Conservation (phyloP, 2,797 vertebrate genomes). For the Neostethus bicornis region DNA sequence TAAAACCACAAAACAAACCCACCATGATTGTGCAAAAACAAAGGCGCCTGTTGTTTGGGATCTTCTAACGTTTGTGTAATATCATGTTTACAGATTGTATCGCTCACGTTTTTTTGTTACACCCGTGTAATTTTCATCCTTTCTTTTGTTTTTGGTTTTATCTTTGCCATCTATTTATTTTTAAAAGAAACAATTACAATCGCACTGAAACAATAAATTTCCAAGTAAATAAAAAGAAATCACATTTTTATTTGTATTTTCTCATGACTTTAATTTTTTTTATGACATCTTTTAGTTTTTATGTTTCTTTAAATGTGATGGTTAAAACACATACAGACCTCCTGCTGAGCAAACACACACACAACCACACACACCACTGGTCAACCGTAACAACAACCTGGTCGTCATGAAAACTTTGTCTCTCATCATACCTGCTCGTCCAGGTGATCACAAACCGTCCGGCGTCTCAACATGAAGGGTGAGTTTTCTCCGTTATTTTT, state of each 20-base stretch:
- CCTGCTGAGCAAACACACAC: slow-evolving; percentile 13
- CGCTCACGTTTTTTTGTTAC: slow-evolving; percentile 77
- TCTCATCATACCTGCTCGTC: slow-evolving; percentile 49
- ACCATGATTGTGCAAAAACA: too few species aligned
- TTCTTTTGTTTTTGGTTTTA: slow-evolving; percentile 84
- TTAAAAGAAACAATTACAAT: slow-evolving; percentile 74
- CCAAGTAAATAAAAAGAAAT: slow-evolving; percentile 84
- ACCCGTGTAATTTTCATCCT: slow-evolving; percentile 83
- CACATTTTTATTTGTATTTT: slow-evolving; percentile 78
- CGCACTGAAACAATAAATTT: slow-evolving; percentile 91
- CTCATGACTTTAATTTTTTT: slow-evolving; percentile 60
- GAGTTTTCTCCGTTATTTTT: slow-evolving; percentile 20
- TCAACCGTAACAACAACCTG: slow-evolving; percentile 58
- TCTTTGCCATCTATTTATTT: slow-evolving; percentile 96
- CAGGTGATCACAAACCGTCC: slow-evolving; percentile 22
- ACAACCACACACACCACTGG: slow-evolving; percentile 24
- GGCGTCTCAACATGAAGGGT: slow-evolving; percentile 64
- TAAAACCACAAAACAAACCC: slow-evolving; percentile 40
- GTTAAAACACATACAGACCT: slow-evolving; percentile 17
- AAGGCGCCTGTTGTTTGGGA: too few species aligned
- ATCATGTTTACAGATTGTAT: slow-evolving; percentile 85
- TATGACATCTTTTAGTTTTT: slow-evolving; percentile 27
- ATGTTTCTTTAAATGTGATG: background rate
- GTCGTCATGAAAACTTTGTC: slow-evolving; percentile 60
- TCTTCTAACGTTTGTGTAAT: too few species aligned